Evolutionary conservation across 2,113 vertebrate species (phyloP), one percentile per base, ranked within the genome.

Genomic region (Plecturocebus donacophilus): DNA sequence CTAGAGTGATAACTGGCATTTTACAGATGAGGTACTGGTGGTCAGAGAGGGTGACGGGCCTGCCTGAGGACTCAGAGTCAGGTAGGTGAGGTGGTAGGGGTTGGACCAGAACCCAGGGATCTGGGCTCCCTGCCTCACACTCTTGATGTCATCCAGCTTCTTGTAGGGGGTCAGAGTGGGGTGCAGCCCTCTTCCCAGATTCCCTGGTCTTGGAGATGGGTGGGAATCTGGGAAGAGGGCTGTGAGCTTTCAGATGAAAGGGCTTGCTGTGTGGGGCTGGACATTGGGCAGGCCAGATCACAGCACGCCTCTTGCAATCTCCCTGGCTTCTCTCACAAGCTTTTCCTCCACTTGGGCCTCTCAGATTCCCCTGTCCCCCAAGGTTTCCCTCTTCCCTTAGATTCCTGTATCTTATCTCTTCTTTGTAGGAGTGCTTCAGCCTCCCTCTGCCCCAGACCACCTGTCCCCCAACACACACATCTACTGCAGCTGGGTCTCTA

Each of bases 331-430:
- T 83, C 30, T 71, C 90, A 47, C 38, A 79, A 64, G 40, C 35
- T 75, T 84, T 68, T 87, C 38, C 84, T 91, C 88, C 17, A 10
- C n/a, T 47, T 68, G 77, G 87, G 71, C 61, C 82, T 97, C 81
- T 73, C 27, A 25, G 70, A 17, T 70, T 90, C 75, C 47, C 64
- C 85, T 47, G 54, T 52, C 66, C 42, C 45, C 35, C 11, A 96
- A 85, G 40, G n/a, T 73, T n/a, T 94, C 25, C 49, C 61, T 68
- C 88, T 94, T 70, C 80, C 73, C 75, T 77, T 42, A 71, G 42
- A 91, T 77, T 77, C 79, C n/a, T 45, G 79, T 91, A 84, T 90
- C 61, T 96, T 88, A 93, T 98, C 96, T 85, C 91, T 47, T 81
- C 83, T 70, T 16, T 38, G 68, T 83, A 87, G 89, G 52, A 95